A percentile compares a stretch with the other conserved stretches of the same genome.
These are phyloP conservation scores for Edolisoma coerulescens DNA, from an alignment of 2,113 vertebrate species.

Conservation along the genomic window DNA sequence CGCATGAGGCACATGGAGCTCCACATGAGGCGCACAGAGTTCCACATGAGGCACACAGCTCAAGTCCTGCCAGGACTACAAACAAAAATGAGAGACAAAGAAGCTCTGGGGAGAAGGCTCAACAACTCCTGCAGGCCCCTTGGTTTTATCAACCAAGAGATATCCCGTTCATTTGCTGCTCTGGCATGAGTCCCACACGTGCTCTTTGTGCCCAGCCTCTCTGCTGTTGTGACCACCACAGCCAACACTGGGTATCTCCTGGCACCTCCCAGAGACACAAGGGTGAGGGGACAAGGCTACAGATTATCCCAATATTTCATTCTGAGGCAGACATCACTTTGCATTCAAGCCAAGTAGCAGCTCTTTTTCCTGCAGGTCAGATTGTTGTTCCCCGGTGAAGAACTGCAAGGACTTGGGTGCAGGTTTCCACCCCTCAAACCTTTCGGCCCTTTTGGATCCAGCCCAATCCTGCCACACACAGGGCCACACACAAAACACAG, in stretches of 20 bases:
- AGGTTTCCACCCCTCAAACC: not conserved
- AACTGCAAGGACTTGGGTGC: not conserved
- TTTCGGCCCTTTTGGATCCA: not conserved
- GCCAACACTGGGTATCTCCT: not conserved
- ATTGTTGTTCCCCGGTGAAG: not conserved
- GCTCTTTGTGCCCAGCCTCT: not conserved
- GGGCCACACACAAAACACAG: not conserved
- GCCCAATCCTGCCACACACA: not conserved
- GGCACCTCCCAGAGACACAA: not conserved
- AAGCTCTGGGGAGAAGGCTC: not conserved
- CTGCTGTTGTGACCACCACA: not conserved
- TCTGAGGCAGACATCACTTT: not conserved
- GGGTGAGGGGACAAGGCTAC: not conserved
- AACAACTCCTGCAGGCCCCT: not conserved
- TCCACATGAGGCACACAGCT: not conserved
- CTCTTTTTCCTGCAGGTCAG: not conserved
- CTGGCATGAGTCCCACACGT: not conserved
- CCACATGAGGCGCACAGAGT: not conserved
- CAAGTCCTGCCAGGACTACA: not conserved
- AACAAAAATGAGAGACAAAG: not conserved
- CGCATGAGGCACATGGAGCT: rapidly evolving
- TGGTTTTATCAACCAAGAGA: not conserved
- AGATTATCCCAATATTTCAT: not conserved
- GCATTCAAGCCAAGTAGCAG: not conserved
- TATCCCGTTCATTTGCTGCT: not conserved